A percentile compares a stretch with the other conserved stretches of the same genome.
Evolutionary conservation across 2,113 vertebrate genomes (phyloP).

Genomic region (Rhinolophus sinicus): DNA sequence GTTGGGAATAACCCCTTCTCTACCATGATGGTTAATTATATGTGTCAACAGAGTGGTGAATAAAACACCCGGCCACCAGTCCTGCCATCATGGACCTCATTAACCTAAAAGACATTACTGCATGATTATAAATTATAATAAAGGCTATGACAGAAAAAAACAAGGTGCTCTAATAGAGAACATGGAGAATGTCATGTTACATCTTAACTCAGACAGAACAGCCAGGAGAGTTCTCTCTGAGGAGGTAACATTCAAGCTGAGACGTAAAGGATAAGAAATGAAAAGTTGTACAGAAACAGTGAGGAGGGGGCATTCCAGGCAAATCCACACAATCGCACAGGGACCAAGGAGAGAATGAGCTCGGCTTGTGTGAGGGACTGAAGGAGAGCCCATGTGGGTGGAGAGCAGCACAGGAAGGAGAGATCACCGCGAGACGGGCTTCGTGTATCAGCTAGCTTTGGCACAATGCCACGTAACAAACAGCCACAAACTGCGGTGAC

Average conservation of each 20-base stretch:
- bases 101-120: neutral
- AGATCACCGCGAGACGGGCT: neutral
- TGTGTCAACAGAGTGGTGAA: neutral
- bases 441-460: neutral
- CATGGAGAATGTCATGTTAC: neutral
- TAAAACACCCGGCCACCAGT: neutral
- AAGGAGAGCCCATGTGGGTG: neutral
- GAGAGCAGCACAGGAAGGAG: neutral
- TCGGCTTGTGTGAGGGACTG: neutral
- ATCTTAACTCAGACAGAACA: neutral
- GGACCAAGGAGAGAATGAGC: neutral
- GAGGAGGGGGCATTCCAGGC: neutral
- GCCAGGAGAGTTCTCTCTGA: neutral
- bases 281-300: neutral
- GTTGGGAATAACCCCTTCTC: neutral
- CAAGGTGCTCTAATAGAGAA: neutral
- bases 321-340: neutral
- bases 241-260: neutral
- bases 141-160: neutral
- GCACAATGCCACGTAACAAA: accelerated
- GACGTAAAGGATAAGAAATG: neutral
- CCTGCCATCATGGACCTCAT: neutral
- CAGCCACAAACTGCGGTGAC: too few relatives aligned
- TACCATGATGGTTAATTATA: neutral
- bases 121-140: neutral